phyloP scores from a whole-genome alignment of 1,140 invertebrate genomes.

The Rhagoletis zephyria region DNA sequence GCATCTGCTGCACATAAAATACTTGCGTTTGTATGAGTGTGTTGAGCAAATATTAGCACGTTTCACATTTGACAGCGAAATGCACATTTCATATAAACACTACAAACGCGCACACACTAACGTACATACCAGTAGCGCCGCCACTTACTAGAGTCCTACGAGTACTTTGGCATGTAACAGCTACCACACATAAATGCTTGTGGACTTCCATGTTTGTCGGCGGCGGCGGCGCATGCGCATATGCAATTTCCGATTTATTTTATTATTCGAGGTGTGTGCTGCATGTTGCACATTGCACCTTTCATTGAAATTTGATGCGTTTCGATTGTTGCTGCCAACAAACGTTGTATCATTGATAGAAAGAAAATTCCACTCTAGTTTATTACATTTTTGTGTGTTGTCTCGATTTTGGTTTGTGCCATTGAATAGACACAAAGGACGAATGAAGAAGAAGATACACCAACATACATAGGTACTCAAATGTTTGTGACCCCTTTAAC shows the following conservation, averaged over 20 bases:
- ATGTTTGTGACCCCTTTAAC: background rate
- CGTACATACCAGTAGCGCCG: background rate
- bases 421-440: background rate
- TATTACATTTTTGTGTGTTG: background rate
- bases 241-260: background rate
- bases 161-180: no score
- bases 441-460: background rate
- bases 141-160: no score
- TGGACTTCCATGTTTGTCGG: background rate
- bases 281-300: conserved; percentile 1
- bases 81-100: conserved; percentile 16
- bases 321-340: background rate
- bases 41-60: background rate
- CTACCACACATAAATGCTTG: no score
- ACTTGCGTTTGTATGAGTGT: background rate
- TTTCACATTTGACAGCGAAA: background rate
- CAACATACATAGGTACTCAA: background rate
- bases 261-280: background rate
- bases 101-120: background rate
- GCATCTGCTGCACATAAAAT: no score
- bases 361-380: background rate
- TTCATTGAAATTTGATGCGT: conserved; percentile 3
- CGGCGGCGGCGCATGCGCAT: background rate
- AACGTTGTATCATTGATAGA: background rate
- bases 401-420: conserved; percentile 7